Conservation (phyloP, 2,113 vertebrate species). For the Anguilla japonica region DNA sequence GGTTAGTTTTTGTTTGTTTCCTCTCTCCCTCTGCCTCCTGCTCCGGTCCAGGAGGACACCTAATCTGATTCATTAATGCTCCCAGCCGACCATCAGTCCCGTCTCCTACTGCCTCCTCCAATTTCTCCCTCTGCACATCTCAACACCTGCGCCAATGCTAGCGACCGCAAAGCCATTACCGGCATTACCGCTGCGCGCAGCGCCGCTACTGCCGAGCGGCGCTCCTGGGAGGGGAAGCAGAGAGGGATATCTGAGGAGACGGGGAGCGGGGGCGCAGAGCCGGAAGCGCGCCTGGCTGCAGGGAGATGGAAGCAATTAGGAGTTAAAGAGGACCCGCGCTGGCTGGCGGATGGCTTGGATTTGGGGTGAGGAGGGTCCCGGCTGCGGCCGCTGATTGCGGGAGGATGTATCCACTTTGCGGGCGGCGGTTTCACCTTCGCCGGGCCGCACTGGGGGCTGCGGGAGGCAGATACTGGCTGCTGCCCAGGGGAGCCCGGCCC, state of each 20-base stretch:
- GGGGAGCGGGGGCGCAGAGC: neutral
- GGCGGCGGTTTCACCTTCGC: slow-evolving; percentile 73
- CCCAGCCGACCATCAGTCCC: slow-evolving; percentile 64
- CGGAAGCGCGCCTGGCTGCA: neutral
- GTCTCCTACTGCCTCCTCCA: slow-evolving; percentile 57
- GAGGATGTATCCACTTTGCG: slow-evolving; percentile 84
- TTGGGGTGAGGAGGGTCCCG: slow-evolving; percentile 65
- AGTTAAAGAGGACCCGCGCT: slow-evolving; percentile 68
- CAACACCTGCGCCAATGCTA: slow-evolving; percentile 46
- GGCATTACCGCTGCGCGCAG: neutral
- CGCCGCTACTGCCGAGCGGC: too few relatives aligned
- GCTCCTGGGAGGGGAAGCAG: neutral
- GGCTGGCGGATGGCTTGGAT: slow-evolving; percentile 68
- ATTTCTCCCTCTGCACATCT: slow-evolving; percentile 53
- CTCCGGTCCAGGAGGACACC: slow-evolving; percentile 52
- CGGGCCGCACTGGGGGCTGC: slow-evolving; percentile 52
- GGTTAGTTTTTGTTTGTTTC: slow-evolving; percentile 15
- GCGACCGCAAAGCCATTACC: neutral
- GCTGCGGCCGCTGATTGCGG: slow-evolving; percentile 78
- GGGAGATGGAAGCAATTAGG: slow-evolving; percentile 85
- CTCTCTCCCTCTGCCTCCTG: neutral
- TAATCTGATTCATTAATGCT: slow-evolving; percentile 71
- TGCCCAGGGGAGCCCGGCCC: slow-evolving; percentile 21
- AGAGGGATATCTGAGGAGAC: neutral
- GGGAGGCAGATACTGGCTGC: slow-evolving; percentile 30